These are phyloP conservation scores for Dermochelys coriacea DNA, from an alignment of 2,797 vertebrate genomes.

Conservation along the genomic window DNA sequence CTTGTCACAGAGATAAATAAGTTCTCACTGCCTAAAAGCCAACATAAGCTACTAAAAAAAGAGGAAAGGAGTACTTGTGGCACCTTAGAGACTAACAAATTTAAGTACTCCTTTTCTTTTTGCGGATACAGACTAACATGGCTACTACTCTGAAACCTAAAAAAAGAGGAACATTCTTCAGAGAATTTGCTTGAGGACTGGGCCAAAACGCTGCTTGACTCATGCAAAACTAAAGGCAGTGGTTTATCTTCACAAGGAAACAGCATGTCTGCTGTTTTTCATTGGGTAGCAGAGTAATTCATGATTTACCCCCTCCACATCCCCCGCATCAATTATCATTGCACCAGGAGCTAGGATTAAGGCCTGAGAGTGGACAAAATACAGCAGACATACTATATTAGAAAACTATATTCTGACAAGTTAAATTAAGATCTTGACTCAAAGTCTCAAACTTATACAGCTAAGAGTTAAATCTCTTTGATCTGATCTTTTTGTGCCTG, in stretches of 20 bases:
- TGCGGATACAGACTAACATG: no score
- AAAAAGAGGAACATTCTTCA: not conserved
- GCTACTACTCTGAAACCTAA: not conserved
- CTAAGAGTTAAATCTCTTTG: not conserved
- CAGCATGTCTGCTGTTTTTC: not conserved
- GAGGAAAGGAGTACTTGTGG: not conserved
- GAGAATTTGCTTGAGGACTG: not conserved
- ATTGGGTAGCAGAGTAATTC: not conserved
- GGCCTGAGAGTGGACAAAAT: not conserved
- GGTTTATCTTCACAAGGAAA: not conserved
- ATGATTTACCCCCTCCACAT: not conserved
- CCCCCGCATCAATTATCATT: not conserved
- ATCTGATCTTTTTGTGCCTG: not conserved
- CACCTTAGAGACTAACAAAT: no score
- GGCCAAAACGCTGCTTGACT: rapidly evolving
- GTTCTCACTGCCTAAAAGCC: not conserved
- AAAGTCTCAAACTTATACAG: not conserved
- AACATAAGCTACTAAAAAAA: not conserved
- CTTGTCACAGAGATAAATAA: not conserved
- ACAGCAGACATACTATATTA: not conserved
- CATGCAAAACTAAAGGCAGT: not conserved
- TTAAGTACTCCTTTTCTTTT: no score
- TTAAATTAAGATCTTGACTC: not conserved
- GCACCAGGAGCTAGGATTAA: not conserved
- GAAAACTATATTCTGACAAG: not conserved